Percentiles rank a stretch among this genome's conserved stretches.
These are phyloP conservation scores for Noctua janthe DNA, from an alignment of 2,888 invertebrate genomes.

Conservation along the genomic window DNA sequence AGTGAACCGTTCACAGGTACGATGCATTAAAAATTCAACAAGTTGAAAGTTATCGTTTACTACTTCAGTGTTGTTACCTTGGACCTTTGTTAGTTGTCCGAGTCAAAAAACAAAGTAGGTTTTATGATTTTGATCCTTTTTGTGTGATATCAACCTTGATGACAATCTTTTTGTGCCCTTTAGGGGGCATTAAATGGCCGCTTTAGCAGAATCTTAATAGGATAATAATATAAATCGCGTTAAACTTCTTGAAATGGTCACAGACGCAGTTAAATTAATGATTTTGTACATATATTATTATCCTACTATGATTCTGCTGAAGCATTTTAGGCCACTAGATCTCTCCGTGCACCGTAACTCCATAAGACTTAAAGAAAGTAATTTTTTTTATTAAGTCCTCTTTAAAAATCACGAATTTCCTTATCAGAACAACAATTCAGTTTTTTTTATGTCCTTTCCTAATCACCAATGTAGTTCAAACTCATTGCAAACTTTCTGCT, in stretches of 20 bases:
- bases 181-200: background rate
- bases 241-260: too few species aligned
- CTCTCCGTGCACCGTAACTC: too few species aligned
- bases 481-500: conserved; percentile 19
- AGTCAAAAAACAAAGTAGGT: background rate
- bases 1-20: conserved; percentile 61
- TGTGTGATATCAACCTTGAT: background rate
- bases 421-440: background rate
- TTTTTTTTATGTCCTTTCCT: background rate
- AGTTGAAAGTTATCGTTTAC: conserved; percentile 65
- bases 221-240: too few species aligned
- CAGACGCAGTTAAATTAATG: too few species aligned
- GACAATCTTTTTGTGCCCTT: background rate
- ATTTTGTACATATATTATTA: too few species aligned
- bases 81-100: background rate
- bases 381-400: too few species aligned
- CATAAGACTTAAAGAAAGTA: too few species aligned
- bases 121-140: conserved; percentile 5
- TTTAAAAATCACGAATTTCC: background rate
- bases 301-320: too few species aligned
- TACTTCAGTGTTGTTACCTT: conserved; percentile 44
- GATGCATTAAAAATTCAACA: conserved; percentile 67
- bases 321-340: too few species aligned
- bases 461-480: background rate
- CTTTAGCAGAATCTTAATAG: background rate